phyloP scores from a whole-genome alignment of 2,888 invertebrate genomes.

The Allophyes oxyacanthae region DNA sequence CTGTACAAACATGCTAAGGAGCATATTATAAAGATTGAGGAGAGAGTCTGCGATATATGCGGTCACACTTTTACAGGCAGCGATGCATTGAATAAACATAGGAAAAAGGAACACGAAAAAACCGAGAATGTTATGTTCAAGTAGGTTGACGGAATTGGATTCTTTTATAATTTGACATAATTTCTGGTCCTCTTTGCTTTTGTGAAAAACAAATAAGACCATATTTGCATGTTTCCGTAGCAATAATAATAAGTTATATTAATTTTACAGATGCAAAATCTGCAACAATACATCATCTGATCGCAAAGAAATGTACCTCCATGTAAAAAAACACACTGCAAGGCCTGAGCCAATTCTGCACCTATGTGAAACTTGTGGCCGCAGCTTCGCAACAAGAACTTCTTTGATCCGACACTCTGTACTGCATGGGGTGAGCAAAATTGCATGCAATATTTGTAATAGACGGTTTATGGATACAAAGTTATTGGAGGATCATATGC shows the following conservation, averaged over 20 bases:
- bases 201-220: too few relatives aligned
- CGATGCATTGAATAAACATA: conserved; percentile 75
- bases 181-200: too few relatives aligned
- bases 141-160: too few relatives aligned
- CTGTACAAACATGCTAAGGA: conserved; percentile 79
- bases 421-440: conserved; percentile 62
- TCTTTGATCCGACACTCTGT: conserved; percentile 73
- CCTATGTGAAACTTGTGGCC: conserved; percentile 83
- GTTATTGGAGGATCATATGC: conserved; percentile 66
- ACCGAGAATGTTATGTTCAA: conserved; percentile 68
- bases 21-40: conserved; percentile 74
- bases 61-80: conserved; percentile 73
- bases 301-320: conserved; percentile 89
- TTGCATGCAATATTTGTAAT: conserved; percentile 70
- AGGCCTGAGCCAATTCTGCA: conserved; percentile 67
- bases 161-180: too few relatives aligned
- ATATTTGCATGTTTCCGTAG: too few relatives aligned
- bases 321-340: conserved; percentile 87
- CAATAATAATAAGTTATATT: too few relatives aligned
- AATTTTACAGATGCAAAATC: conserved; percentile 89
- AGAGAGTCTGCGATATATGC: conserved; percentile 78
- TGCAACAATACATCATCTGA: conserved; percentile 89
- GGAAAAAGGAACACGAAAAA: conserved; percentile 70
- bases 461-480: conserved; percentile 64
- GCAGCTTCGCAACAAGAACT: conserved; percentile 75